Base-by-base conservation (phyloP, 2,113 vertebrate genomes). In the Amphiprion percula region DNA sequence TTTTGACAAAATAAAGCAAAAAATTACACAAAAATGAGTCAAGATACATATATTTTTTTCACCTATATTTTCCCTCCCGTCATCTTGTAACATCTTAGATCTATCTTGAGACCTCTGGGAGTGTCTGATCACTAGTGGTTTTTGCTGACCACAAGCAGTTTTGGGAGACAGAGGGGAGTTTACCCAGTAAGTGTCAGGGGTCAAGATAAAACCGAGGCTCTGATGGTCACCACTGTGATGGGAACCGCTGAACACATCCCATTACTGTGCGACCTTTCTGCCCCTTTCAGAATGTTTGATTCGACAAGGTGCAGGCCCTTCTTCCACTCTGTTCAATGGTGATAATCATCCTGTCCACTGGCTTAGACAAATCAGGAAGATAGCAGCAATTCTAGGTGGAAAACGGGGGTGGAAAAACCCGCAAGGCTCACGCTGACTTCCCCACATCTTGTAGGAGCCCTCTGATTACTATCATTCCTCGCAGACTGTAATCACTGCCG, bases 301-400 rank as follows among this genome's bases (percentile, higher is more conserved):
- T 33, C 46, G 26, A 75, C 10, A 75, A 80, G 77, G 81, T 82
- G 63, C 49, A 66, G 50, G 52, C 64, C 74, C 87, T 75, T 86
- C 68, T 62, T 9, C 19, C 17, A 53, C 56, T 73, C 39, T 59
- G 33, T 7, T 9, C 73, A 30, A 90, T 24, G 56, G 75, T 82
- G 79, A 74, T 93, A 95, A 94, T 95, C 91, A 94, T 91, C 79
- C 76, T 88, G 87, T 94, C 92, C 74, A 50, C n/a, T 66, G 52
- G 28, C 62, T 70, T 59, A 85, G 88, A 88, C 82, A 84, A 86
- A 84, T 76, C 83, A 78, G 86, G 73, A 68, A 83, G 67, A 93
- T 66, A 83, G 60, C 64, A 90, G 81, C 92, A 92, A 94, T 94
- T 94, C 83, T 75, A 74, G 85, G 77, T 80, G 63, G 86, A 70